These are phyloP conservation scores for Gandaritis pyraliata DNA, from an alignment of 2,888 invertebrate species.

Conservation along the genomic window DNA sequence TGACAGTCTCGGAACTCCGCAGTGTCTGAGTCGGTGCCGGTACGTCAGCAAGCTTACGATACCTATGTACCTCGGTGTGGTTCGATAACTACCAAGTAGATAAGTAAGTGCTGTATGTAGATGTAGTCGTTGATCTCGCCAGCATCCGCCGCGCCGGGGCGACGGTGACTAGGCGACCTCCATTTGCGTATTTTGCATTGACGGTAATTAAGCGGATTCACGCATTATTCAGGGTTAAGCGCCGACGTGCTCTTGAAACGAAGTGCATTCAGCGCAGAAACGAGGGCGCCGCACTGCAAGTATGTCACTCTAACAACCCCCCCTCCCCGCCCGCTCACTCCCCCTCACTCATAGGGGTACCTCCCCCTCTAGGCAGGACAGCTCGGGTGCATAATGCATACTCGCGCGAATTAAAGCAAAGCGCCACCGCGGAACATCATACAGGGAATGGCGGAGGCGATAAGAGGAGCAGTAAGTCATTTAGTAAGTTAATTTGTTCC, in stretches of 20 bases:
- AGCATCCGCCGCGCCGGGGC: no score
- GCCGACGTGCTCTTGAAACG: conserved; percentile 46
- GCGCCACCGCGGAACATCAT: conserved; percentile 24
- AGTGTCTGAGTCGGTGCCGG: no score
- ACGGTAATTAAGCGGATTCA: conserved; percentile 39
- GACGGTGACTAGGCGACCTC: no score
- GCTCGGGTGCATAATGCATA: conserved; percentile 44
- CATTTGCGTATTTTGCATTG: no score
- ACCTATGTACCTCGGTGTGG: no score
- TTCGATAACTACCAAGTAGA: no score
- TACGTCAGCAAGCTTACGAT: no score
- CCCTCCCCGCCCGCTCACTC: conserved; percentile 19
- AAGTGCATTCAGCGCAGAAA: conserved; percentile 47
- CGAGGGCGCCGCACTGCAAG: conserved; percentile 51
- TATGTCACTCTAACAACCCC: conserved; percentile 48
- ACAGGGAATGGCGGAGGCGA: conserved; percentile 9
- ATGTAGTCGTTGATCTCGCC: no score
- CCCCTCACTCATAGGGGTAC: neutral
- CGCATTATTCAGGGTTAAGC: conserved; percentile 45
- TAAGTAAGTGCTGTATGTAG: no score
- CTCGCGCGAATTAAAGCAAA: conserved; percentile 43
- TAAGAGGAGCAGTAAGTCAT: neutral
- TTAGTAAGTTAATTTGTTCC: neutral
- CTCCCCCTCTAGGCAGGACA: conserved; percentile 3
- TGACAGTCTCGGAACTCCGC: no score